Evolutionary conservation across 2,113 vertebrate species (phyloP).

Genomic region (Isichthys henryi): DNA sequence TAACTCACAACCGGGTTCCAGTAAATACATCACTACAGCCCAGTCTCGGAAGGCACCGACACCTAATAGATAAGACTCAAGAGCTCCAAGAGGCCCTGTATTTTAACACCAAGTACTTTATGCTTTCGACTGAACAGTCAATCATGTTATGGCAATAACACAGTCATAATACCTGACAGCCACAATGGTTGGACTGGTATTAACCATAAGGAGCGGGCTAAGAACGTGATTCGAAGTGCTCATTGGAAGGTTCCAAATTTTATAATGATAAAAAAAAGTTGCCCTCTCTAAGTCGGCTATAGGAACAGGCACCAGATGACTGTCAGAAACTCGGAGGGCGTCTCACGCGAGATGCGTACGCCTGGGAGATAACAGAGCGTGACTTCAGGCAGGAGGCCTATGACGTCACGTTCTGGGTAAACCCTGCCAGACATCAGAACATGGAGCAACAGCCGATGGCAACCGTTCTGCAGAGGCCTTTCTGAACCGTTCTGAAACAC

Average conservation of each 20-base stretch:
- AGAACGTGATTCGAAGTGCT: too few species aligned
- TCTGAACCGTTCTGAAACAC: too few species aligned
- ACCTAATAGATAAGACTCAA: neutral
- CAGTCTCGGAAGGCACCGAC: neutral
- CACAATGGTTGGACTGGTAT: neutral
- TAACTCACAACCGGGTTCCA: neutral
- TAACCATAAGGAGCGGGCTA: neutral
- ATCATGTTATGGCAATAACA: neutral
- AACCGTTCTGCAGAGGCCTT: too few species aligned
- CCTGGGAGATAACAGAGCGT: neutral
- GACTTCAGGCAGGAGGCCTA: neutral
- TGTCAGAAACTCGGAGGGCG: neutral
- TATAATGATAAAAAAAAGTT: neutral
- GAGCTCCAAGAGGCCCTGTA: neutral
- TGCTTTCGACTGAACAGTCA: neutral
- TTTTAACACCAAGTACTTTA: too few species aligned
- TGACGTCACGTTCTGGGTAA: neutral
- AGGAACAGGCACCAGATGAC: neutral
- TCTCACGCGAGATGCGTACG: neutral
- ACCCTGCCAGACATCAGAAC: neutral
- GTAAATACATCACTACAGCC: neutral
- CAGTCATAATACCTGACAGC: neutral
- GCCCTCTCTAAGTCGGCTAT: neutral
- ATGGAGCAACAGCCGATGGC: neutral
- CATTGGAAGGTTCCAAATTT: neutral